Evolutionary conservation across 2,113 vertebrate species (phyloP).

Genomic region (Plecotus auritus): DNA sequence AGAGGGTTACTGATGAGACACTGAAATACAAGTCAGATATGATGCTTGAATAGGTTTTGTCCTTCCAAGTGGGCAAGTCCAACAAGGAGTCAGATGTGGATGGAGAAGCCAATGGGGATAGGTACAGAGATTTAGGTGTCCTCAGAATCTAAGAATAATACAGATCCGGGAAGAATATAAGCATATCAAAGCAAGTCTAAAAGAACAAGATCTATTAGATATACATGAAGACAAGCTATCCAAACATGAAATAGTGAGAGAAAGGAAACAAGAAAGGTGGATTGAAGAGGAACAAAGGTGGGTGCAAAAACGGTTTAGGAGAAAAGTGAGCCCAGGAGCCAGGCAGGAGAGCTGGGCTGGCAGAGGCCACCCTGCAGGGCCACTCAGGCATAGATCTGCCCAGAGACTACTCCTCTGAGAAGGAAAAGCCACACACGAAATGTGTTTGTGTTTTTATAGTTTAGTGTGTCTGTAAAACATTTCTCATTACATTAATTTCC

Average conservation of each 20-base stretch:
- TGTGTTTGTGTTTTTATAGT: constrained; percentile 30
- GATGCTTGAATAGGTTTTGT: neutral
- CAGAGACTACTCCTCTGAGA: neutral
- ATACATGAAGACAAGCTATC: neutral
- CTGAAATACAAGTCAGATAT: neutral
- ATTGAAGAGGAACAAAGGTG: neutral
- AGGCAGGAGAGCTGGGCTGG: neutral
- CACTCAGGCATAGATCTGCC: neutral
- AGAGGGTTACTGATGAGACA: neutral
- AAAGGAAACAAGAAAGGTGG: neutral
- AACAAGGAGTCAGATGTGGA: neutral
- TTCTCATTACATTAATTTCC: constrained; percentile 66
- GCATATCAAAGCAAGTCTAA: neutral
- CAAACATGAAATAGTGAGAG: neutral
- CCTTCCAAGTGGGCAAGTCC: neutral
- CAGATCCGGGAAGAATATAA: neutral
- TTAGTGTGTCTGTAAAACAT: constrained; percentile 58
- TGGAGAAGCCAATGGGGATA: neutral
- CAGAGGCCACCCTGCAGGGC: neutral
- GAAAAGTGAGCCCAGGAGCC: neutral
- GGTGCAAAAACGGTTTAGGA: neutral
- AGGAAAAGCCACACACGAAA: constrained; percentile 61
- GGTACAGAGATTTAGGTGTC: neutral
- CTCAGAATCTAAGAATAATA: neutral
- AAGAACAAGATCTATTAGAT: neutral